A percentile compares a stretch with the other conserved stretches of the same genome.
Evolutionary conservation across 2,797 vertebrate species (phyloP).

Genomic region (Strix occidentalis): DNA sequence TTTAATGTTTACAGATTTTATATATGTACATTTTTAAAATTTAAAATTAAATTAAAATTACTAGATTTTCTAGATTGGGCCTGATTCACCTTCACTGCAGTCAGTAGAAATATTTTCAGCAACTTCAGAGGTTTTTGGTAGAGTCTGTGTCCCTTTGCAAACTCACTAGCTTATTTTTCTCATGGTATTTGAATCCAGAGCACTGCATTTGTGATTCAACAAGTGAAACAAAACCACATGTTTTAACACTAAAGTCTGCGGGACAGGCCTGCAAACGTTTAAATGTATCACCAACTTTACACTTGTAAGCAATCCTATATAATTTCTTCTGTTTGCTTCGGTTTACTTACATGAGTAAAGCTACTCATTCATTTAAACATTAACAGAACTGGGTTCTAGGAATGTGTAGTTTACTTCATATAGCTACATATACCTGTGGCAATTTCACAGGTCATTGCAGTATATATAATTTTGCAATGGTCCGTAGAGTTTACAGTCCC

Average conservation of each 20-base stretch:
- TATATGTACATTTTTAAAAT: fast-evolving
- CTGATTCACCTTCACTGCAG: neutral
- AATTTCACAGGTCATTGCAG: conserved; percentile 51
- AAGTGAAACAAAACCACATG: neutral
- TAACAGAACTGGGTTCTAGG: neutral
- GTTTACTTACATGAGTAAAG: neutral
- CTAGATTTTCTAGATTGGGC: neutral
- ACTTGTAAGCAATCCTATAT: neutral
- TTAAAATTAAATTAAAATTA: neutral
- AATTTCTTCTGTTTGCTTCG: neutral
- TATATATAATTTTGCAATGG: conserved; percentile 6
- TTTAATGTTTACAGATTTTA: neutral
- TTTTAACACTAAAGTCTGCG: neutral
- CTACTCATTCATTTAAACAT: neutral
- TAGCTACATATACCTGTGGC: neutral
- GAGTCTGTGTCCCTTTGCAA: neutral
- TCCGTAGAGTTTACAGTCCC: conserved; percentile 17
- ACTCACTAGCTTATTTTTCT: neutral
- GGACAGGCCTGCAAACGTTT: neutral
- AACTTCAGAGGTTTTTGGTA: neutral
- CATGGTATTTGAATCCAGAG: neutral
- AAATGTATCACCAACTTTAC: neutral
- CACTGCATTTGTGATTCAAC: neutral
- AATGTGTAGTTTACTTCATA: neutral
- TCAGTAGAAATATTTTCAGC: neutral